Conservation (phyloP, 1,140 invertebrate species). For the Pollicipes pollicipes region DNA sequence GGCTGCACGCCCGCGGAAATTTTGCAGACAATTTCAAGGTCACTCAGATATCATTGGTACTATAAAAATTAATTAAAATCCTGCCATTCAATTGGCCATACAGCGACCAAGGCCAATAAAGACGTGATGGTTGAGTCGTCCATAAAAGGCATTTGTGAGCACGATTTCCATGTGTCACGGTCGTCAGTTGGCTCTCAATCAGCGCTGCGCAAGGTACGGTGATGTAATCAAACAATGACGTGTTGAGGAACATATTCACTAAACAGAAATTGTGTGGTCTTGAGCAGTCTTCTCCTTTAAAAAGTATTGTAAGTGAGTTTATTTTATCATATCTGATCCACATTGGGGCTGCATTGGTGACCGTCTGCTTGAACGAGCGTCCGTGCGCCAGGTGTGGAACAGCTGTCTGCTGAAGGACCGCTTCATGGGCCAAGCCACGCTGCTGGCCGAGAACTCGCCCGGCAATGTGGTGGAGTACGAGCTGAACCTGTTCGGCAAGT, state of each 20-base stretch:
- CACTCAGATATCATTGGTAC: no score
- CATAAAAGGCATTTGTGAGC: no score
- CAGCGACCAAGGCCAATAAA: no score
- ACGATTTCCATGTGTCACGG: no score
- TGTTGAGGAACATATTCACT: background rate
- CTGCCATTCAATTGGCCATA: no score
- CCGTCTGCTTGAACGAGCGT: background rate
- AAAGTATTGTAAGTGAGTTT: background rate
- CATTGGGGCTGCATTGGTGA: conserved; percentile 1
- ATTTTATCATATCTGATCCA: background rate
- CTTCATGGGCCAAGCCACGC: conserved; percentile 27
- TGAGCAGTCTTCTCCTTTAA: background rate
- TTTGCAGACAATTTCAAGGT: no score
- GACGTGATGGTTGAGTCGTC: no score
- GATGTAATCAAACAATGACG: background rate
- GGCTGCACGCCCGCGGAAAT: no score
- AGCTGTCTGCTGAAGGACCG: conserved; percentile 28
- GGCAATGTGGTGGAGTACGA: background rate
- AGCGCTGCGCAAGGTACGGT: background rate
- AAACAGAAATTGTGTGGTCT: background rate
- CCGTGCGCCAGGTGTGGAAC: conserved; percentile 27
- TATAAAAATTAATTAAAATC: no score
- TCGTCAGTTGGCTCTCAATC: no score
- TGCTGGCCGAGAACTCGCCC: conserved; percentile 17
- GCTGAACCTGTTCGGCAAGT: background rate